A percentile compares a stretch with the other conserved stretches of the same genome.
Evolutionary conservation across 2,797 vertebrate genomes (phyloP).

Genomic region (Apodemus agrarius): DNA sequence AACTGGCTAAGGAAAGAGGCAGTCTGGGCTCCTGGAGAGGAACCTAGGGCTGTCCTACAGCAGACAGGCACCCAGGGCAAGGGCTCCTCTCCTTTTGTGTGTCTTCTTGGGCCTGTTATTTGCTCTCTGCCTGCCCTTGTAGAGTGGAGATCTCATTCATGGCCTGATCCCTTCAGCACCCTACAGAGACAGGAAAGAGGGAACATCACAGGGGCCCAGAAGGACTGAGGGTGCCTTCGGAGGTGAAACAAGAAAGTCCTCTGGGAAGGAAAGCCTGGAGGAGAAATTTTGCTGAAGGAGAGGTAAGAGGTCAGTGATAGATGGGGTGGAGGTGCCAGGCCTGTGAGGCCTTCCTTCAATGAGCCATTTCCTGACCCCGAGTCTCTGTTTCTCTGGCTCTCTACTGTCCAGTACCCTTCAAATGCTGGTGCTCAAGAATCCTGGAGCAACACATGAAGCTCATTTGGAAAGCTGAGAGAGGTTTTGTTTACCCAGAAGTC

Average conservation of each 20-base stretch:
- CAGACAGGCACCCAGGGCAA: constrained; percentile 19
- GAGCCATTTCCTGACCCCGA: neutral
- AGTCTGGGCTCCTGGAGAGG: constrained; percentile 76
- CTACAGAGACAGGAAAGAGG: constrained; percentile 81
- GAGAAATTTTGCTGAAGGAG: constrained; percentile 49
- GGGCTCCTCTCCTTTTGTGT: neutral
- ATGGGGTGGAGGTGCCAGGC: neutral
- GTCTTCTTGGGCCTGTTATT: constrained; percentile 82
- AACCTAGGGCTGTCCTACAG: constrained; percentile 75
- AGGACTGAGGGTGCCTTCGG: constrained; percentile 74
- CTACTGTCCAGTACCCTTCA: neutral
- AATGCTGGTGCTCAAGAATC: neutral
- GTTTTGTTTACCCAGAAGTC: neutral
- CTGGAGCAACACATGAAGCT: neutral
- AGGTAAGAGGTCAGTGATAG: neutral
- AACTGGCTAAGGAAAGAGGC: constrained; percentile 17
- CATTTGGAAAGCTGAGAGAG: neutral
- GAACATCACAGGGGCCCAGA: constrained; percentile 59
- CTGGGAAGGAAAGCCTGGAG: constrained; percentile 61
- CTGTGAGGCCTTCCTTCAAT: neutral
- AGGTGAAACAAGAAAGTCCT: constrained; percentile 71
- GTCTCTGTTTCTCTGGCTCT: neutral
- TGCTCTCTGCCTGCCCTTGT: constrained; percentile 79
- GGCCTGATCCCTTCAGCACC: constrained; percentile 79
- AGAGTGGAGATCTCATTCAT: constrained; percentile 84